Conservation (phyloP, 2,888 invertebrate species). For the Lochmaea capreae region DNA sequence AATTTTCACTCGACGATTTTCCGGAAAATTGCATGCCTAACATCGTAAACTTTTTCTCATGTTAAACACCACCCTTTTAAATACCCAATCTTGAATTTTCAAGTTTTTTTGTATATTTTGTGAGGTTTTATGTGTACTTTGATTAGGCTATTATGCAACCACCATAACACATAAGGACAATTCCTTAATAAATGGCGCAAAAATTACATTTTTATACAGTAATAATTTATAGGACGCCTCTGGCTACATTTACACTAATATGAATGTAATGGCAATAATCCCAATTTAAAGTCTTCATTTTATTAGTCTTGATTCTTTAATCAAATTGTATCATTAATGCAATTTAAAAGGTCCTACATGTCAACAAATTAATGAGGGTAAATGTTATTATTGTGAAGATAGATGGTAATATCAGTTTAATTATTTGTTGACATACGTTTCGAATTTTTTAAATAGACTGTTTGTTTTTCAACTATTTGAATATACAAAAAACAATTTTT, state of each 20-base stretch:
- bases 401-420: neutral
- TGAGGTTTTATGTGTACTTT: too few species aligned
- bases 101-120: too few species aligned
- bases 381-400: conserved; percentile 2
- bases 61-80: too few species aligned
- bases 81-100: too few species aligned
- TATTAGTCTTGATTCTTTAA: conserved; percentile 1
- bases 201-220: too few species aligned
- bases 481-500: too few species aligned
- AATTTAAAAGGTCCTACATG: conserved; percentile 16
- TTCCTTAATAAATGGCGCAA: too few species aligned
- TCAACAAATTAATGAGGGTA: neutral
- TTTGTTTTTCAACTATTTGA: neutral
- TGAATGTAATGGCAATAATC: neutral
- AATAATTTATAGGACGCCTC: neutral
- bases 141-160: too few species aligned
- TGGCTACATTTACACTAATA: neutral
- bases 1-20: too few species aligned
- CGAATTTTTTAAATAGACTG: neutral
- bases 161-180: too few species aligned
- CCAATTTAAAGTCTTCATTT: neutral
- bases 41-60: too few species aligned
- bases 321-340: conserved; percentile 13
- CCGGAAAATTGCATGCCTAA: too few species aligned
- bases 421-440: neutral